Evolutionary conservation across 1,140 invertebrate genomes (phyloP), one percentile per base, ranked within the genome.

Genomic region (Zeugodacus cucurbitae): DNA sequence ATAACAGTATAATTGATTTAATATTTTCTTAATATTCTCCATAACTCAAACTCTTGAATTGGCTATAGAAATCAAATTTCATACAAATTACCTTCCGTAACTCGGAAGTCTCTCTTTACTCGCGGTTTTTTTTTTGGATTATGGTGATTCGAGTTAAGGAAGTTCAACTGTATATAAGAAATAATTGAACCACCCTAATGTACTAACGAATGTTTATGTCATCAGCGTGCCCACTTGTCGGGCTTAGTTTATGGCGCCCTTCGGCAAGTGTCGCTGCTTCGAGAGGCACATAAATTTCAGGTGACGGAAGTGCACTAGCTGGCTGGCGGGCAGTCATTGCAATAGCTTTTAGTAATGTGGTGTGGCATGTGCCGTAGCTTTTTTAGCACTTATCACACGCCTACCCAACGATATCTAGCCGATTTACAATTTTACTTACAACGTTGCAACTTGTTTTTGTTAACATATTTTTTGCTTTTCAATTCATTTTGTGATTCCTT

Each of bases 201-300:
- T 29, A 22, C 4, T n/a, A 11, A 29, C 3, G 29, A 41, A 29
- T n/a, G 41, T 48, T 82, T 26, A 11, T 41, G 70, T 10, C 10
- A 62, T 0, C 58, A n/a, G 37, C 22, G 44, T 44, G 37, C 70
- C 58, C 58, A 29, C 74, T 48, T 82, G 74, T 82, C 67, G 44
- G 11, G 22, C 29, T 29, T 82, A n/a, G 74, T 82, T 54, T 82
- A 82, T 82, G 74, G 41, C 41, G 41, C 74, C 74, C 44, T 82
- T 82, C 26, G 74, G 74, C 74, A 82, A 82, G 74, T 82, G 37
- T 54, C n/a, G 74, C 26, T 48, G 74, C 41, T 48, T 14, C 7
- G 41, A 82, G 74, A 26, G n/a, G 74, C 74, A 41, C 74, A 82
- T 82, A 82, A 82, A 82, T 82, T 82, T 26, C 74, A 82, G 11